phyloP scores from a whole-genome alignment of 2,888 invertebrate genomes.

The Andrena bicolor region DNA sequence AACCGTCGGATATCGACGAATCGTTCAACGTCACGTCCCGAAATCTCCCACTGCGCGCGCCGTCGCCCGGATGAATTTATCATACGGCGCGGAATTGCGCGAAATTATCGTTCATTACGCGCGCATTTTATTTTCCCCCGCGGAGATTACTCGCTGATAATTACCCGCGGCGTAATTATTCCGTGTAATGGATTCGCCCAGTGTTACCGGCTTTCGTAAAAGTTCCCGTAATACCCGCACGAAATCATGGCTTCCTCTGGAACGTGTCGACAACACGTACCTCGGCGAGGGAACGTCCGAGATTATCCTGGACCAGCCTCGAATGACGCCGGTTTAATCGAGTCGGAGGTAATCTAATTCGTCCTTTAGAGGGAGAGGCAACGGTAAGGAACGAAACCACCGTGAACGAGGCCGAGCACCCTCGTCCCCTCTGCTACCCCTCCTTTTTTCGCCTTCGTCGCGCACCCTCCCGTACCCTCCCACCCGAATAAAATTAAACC shows the following conservation, averaged over 20 bases:
- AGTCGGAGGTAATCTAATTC: constrained; percentile 75
- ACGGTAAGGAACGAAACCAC: constrained; percentile 71
- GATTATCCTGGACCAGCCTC: constrained; percentile 66
- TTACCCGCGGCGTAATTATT: constrained; percentile 43
- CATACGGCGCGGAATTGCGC: constrained; percentile 15
- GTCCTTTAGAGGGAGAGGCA: constrained; percentile 67
- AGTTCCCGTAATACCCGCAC: constrained; percentile 36
- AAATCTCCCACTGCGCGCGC: constrained; percentile 8
- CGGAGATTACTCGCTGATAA: constrained; percentile 41
- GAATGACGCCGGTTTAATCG: constrained; percentile 73
- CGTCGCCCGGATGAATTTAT: constrained; percentile 16
- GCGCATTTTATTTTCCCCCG: constrained; percentile 2
- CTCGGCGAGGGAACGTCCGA: constrained; percentile 60
- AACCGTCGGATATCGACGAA: neutral
- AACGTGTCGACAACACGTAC: constrained; percentile 56
- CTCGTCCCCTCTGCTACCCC: constrained; percentile 62
- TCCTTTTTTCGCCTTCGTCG: constrained; percentile 58
- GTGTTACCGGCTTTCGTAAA: constrained; percentile 40
- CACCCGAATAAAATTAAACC: constrained; percentile 78
- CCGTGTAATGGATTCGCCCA: constrained; percentile 43
- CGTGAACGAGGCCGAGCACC: constrained; percentile 58
- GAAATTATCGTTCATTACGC: constrained; percentile 43
- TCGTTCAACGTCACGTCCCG: constrained; percentile 1
- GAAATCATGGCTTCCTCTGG: constrained; percentile 53
- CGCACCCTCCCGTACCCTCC: neutral